Evolutionary conservation across 35 echinoderm and acorn worm species (phyloP).

Genomic region (Diadema setosum): DNA sequence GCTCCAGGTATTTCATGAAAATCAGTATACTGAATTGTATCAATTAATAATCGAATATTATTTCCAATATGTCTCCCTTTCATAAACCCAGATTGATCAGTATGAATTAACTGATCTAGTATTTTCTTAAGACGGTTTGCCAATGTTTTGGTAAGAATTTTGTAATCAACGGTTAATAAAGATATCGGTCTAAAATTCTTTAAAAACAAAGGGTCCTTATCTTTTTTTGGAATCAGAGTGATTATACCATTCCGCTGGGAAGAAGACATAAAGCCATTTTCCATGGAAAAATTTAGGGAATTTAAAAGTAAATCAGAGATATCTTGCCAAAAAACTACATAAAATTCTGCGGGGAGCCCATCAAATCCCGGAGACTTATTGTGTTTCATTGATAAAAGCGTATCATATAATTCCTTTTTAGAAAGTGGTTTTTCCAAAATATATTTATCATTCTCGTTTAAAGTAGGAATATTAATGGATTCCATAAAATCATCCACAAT

Average conservation of each 20-base stretch:
- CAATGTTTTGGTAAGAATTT: conserved; percentile 14
- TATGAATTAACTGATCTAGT: not conserved
- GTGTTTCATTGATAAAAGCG: not conserved
- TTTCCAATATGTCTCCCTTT: conserved; percentile 9
- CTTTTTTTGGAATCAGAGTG: conserved; percentile 11
- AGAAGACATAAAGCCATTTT: not conserved
- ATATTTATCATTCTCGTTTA: not conserved
- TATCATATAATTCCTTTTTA: not conserved
- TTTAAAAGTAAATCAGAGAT: not conserved
- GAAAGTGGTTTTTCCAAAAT: not conserved
- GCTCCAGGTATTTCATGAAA: not conserved
- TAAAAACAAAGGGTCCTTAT: not conserved
- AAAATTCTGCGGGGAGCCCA: conserved; percentile 26
- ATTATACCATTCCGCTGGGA: conserved; percentile 4
- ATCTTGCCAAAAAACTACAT: not conserved
- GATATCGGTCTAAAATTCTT: conserved; percentile 23
- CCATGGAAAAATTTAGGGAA: not conserved
- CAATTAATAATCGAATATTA: conserved; percentile 8
- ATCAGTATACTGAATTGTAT: not conserved
- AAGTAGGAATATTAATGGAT: not conserved
- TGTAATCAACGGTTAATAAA: conserved; percentile 23
- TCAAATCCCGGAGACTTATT: conserved; percentile 29
- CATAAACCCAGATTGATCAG: conserved; percentile 12
- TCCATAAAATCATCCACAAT: not conserved
- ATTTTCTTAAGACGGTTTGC: not conserved